These are phyloP conservation scores for Lepidocyrtoides sp. DNA, from an alignment of 2,888 invertebrate genomes.

Conservation along the genomic window DNA sequence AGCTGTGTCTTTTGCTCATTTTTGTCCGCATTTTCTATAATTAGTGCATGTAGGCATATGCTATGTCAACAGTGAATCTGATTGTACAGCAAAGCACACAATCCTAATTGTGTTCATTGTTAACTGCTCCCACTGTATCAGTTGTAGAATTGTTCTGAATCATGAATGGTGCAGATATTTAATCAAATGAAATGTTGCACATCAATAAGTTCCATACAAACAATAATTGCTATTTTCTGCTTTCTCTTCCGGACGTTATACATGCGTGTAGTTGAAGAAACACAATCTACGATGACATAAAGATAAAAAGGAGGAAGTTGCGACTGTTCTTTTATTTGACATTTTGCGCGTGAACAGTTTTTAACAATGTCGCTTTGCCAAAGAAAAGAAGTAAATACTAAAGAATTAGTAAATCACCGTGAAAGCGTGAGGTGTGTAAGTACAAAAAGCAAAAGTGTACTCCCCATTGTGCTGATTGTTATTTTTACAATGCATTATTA, in stretches of 20 bases:
- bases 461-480: background rate
- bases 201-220: too few relatives aligned
- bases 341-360: background rate
- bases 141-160: too few relatives aligned
- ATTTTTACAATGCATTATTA: background rate
- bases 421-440: background rate
- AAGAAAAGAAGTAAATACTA: background rate
- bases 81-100: background rate
- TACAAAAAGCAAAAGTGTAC: background rate
- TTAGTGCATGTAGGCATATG: too few relatives aligned
- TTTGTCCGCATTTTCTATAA: too few relatives aligned
- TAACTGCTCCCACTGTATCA: too few relatives aligned
- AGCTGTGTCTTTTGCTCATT: too few relatives aligned
- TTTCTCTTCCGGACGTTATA: slow-evolving; percentile 41
- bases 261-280: too few relatives aligned
- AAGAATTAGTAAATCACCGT: background rate
- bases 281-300: background rate
- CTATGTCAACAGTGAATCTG: background rate
- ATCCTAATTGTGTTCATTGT: background rate
- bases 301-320: background rate
- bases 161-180: too few relatives aligned
- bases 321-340: background rate
- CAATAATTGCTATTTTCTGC: slow-evolving; percentile 53
- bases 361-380: background rate
- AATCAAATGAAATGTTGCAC: too few relatives aligned